phyloP scores from a whole-genome alignment of 2,113 vertebrate species.

The Cisticola juncidis region DNA sequence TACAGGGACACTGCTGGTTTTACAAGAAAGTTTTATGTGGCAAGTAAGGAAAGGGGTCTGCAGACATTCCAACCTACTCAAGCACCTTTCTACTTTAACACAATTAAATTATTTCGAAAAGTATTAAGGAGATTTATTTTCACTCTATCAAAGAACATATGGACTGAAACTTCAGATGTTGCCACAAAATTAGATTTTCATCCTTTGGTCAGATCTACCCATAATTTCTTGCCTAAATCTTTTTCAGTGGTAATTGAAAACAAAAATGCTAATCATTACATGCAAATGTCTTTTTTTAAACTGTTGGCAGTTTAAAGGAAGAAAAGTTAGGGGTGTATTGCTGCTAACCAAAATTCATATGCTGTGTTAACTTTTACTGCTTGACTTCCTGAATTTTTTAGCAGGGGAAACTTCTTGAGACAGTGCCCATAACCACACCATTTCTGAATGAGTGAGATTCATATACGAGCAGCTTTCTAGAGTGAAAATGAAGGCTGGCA shows the following conservation, averaged over 20 bases:
- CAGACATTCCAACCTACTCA: not conserved
- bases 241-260: slow-evolving; percentile 24
- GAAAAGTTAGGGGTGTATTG: slow-evolving; percentile 20
- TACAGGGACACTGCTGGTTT: not conserved
- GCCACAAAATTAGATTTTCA: slow-evolving; percentile 12
- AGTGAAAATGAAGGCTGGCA: not conserved
- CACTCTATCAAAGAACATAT: not conserved
- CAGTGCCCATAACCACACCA: slow-evolving; percentile 36
- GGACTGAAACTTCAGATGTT: not conserved
- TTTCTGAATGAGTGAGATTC: slow-evolving; percentile 38
- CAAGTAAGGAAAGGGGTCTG: not conserved
- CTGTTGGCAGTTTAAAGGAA: slow-evolving; percentile 4
- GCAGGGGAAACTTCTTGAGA: slow-evolving; percentile 37
- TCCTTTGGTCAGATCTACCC: not conserved
- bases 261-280: slow-evolving; percentile 7
- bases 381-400: slow-evolving; percentile 56
- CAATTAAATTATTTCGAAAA: not conserved
- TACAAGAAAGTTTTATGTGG: not conserved
- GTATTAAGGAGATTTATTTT: not conserved
- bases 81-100: not conserved
- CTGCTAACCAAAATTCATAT: slow-evolving; percentile 49
- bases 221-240: not conserved
- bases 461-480: not conserved
- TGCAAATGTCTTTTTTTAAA: not conserved
- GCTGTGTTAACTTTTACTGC: slow-evolving; percentile 43